A percentile compares a stretch with the other conserved stretches of the same genome.
Conservation (phyloP, 2,113 vertebrate species). For the Hystrix brachyura region DNA sequence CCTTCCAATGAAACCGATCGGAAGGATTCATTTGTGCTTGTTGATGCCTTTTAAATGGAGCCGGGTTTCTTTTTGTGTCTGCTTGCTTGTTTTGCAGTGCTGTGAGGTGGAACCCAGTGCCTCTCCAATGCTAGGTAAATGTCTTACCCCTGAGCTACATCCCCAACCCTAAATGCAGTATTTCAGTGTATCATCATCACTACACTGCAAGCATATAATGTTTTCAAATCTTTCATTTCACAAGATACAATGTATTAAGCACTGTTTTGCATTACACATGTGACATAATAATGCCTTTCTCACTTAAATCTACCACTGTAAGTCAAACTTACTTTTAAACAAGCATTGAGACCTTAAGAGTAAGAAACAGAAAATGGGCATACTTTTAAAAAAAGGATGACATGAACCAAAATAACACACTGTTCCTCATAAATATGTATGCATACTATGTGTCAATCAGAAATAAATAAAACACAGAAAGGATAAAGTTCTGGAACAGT, state of each 20-base stretch:
- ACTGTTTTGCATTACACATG: background rate
- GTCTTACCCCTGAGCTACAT: too few species aligned
- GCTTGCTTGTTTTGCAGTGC: too few species aligned
- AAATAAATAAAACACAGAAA: background rate
- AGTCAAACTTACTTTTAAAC: background rate
- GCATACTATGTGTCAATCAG: background rate
- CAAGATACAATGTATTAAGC: background rate
- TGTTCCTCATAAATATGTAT: background rate
- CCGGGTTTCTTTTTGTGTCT: too few species aligned
- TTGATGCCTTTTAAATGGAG: conserved; percentile 27
- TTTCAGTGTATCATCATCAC: too few species aligned
- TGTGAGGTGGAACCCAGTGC: too few species aligned
- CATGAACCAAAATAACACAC: background rate
- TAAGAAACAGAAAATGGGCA: background rate
- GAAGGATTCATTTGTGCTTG: conserved; percentile 28
- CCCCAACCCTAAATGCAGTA: too few species aligned
- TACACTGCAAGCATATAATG: background rate
- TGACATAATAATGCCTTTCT: background rate
- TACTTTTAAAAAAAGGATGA: background rate
- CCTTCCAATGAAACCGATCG: conserved; percentile 35
- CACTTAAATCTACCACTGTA: background rate
- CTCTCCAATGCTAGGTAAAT: too few species aligned
- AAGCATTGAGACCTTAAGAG: too few species aligned
- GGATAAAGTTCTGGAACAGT: background rate
- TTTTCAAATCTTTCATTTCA: conserved; percentile 50